Evolutionary conservation across 2,113 vertebrate species (phyloP).

Genomic region (Nothoprocta perdicaria): DNA sequence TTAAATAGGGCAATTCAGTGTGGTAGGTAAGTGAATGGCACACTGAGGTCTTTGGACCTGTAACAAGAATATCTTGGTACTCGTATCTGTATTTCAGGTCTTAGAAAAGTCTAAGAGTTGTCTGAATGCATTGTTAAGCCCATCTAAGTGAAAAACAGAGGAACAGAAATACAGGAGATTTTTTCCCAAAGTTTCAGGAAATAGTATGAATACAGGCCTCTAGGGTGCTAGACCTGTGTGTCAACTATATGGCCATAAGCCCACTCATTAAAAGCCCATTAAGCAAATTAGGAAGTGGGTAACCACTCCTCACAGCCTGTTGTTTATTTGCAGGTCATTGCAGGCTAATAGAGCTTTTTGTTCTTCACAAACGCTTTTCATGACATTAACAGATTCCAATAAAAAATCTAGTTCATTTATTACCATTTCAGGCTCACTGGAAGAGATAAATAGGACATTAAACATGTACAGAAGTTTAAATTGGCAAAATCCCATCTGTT

Average conservation of each 20-base stretch:
- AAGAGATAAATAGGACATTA: constrained; percentile 71
- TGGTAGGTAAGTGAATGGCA: neutral
- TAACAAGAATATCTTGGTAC: neutral
- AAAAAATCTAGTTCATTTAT: constrained; percentile 61
- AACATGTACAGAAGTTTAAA: constrained; percentile 70
- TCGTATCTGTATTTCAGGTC: neutral
- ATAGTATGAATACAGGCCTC: neutral
- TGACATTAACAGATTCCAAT: constrained; percentile 61
- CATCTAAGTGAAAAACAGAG: neutral
- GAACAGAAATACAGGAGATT: neutral
- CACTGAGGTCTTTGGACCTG: neutral
- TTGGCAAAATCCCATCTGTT: constrained; percentile 73
- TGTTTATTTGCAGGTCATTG: constrained; percentile 67
- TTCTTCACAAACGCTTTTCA: constrained; percentile 50
- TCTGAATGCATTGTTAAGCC: neutral
- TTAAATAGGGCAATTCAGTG: neutral
- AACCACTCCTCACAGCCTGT: constrained; percentile 62
- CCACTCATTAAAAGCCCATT: constrained; percentile 63
- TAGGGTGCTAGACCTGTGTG: neutral
- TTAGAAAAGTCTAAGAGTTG: neutral
- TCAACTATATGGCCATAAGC: constrained; percentile 47
- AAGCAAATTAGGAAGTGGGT: constrained; percentile 60
- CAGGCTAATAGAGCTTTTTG: constrained; percentile 65
- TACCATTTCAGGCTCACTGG: constrained; percentile 64
- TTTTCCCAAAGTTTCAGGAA: neutral